Evolutionary conservation across 2,888 invertebrate species (phyloP).

Genomic region (Eupithecia exiguata): DNA sequence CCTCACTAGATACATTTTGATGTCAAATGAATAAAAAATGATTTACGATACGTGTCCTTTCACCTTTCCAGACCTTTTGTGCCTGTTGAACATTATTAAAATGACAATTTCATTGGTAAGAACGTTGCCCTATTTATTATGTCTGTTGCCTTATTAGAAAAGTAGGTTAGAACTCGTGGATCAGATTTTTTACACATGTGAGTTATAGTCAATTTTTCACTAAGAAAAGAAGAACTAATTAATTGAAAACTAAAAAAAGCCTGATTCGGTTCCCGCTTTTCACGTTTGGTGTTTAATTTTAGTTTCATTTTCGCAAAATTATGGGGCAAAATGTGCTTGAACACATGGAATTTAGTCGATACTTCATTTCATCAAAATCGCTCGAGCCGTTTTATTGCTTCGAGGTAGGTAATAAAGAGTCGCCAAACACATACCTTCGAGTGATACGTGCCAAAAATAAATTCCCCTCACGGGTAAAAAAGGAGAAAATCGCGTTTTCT

Average conservation of each 20-base stretch:
- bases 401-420: neutral
- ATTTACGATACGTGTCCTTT: constrained; percentile 27
- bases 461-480: no score
- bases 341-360: neutral
- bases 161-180: neutral
- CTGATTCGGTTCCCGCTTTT: neutral
- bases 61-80: constrained; percentile 23
- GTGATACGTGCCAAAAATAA: no score
- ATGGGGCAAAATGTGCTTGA: neutral
- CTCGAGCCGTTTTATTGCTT: neutral
- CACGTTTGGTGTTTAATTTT: neutral
- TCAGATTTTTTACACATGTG: neutral
- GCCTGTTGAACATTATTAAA: constrained; percentile 34
- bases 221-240: neutral
- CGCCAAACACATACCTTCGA: neutral
- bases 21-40: constrained; percentile 36
- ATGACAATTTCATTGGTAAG: constrained; percentile 11
- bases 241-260: neutral
- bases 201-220: neutral
- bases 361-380: neutral
- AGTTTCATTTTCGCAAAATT: neutral
- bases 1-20: constrained; percentile 4
- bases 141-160: neutral
- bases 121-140: neutral
- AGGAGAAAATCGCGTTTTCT: no score